Evolutionary conservation across 2,888 invertebrate genomes (phyloP).

Genomic region (Octonoba sinensis): DNA sequence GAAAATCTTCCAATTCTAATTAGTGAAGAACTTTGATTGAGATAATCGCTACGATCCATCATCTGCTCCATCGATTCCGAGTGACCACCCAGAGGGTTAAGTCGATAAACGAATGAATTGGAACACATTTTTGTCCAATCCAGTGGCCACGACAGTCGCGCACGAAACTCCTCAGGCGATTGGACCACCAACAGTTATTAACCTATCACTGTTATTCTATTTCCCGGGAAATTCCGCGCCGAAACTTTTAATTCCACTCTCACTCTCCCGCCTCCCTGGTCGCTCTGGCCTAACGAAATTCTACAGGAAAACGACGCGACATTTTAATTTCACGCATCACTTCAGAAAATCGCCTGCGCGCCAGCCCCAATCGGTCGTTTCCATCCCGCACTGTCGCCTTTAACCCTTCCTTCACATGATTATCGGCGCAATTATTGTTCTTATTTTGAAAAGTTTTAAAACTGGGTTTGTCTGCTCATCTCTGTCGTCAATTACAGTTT

Average conservation of each 20-base stretch:
- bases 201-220: neutral
- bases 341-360: slow-evolving; percentile 33
- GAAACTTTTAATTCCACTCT: slow-evolving; percentile 20
- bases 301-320: slow-evolving; percentile 7
- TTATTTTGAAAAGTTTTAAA: slow-evolving; percentile 57
- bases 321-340: slow-evolving; percentile 48
- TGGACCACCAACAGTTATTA: slow-evolving; percentile 18
- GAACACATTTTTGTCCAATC: too few relatives aligned
- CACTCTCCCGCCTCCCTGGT: neutral
- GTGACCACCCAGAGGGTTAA: too few relatives aligned
- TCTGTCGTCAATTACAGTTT: too few relatives aligned
- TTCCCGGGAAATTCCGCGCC: slow-evolving; percentile 1
- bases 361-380: slow-evolving; percentile 11
- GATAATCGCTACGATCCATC: too few relatives aligned
- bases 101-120: too few relatives aligned
- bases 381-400: too few relatives aligned
- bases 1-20: too few relatives aligned
- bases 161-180: too few relatives aligned
- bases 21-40: too few relatives aligned
- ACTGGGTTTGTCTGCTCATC: neutral
- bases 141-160: too few relatives aligned
- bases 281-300: slow-evolving; percentile 11
- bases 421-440: slow-evolving; percentile 27
- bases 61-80: too few relatives aligned
- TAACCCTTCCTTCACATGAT: neutral